These are phyloP conservation scores for Caprella mutica DNA, from an alignment of 2,888 invertebrate genomes.

Conservation along the genomic window DNA sequence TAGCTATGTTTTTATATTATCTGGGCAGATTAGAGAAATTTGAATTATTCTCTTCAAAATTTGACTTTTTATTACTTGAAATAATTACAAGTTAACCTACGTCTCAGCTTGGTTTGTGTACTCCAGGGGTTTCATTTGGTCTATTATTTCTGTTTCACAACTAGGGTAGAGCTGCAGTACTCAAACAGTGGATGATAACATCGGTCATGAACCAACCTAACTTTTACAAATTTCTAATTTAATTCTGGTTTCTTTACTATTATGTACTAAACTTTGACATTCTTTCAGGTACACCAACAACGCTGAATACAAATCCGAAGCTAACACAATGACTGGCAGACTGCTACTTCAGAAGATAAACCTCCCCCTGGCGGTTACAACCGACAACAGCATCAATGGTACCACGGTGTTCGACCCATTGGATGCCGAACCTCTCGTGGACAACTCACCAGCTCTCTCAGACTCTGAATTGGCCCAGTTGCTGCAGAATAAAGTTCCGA, in stretches of 20 bases:
- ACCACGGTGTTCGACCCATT: conserved; percentile 27
- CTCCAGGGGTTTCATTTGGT: background rate
- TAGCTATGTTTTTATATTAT: too few species aligned
- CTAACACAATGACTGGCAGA: conserved; percentile 24
- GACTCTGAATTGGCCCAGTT: conserved; percentile 48
- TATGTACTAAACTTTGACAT: too few species aligned
- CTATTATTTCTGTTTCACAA: background rate
- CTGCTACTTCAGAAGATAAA: conserved; percentile 32
- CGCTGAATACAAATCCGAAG: conserved; percentile 19
- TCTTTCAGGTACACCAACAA: conserved; percentile 25
- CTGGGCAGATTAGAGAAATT: too few species aligned
- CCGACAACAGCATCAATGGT: conserved; percentile 18
- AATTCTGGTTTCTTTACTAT: too few species aligned
- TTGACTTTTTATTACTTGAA: too few species aligned
- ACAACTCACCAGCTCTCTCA: conserved; percentile 50
- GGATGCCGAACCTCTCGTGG: conserved; percentile 50
- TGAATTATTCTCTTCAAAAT: too few species aligned
- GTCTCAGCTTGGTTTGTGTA: background rate
- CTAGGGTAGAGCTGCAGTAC: background rate
- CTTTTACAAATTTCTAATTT: too few species aligned
- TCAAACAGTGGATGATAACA: too few species aligned
- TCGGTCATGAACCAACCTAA: too few species aligned
- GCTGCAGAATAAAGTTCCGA: conserved; percentile 64
- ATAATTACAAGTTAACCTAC: background rate
- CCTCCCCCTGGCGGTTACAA: conserved; percentile 20